Evolutionary conservation across 2,113 vertebrate genomes (phyloP).

Genomic region (Brachionichthys hirsutus): DNA sequence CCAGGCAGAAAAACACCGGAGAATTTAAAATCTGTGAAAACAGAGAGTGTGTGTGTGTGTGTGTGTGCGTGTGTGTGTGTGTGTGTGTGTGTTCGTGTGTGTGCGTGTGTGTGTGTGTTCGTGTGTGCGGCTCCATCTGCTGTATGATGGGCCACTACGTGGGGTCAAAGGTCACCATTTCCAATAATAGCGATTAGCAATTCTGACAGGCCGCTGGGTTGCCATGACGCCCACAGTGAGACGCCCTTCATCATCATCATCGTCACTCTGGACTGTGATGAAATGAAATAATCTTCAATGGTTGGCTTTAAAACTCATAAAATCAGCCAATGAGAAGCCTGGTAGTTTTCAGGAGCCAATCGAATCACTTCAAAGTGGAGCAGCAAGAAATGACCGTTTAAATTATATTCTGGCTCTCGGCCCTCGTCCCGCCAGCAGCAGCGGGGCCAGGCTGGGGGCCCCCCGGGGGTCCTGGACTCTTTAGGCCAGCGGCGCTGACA

Average conservation of each 20-base stretch:
- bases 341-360: not conserved
- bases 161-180: constrained; percentile 26
- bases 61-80: not conserved
- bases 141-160: constrained; percentile 12
- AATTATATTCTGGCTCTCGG: not conserved
- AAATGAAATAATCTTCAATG: too few relatives aligned
- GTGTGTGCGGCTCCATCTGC: constrained; percentile 22
- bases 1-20: not conserved
- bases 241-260: not conserved
- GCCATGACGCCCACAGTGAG: not conserved
- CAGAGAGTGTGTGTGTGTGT: not conserved
- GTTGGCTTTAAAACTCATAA: too few relatives aligned
- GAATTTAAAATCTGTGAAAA: not conserved
- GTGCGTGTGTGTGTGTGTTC: constrained; percentile 7
- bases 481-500: constrained; percentile 24
- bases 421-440: not conserved
- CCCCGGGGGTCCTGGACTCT: constrained; percentile 6
- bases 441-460: constrained; percentile 3
- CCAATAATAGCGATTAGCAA: constrained; percentile 18
- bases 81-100: not conserved
- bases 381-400: too few relatives aligned
- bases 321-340: too few relatives aligned
- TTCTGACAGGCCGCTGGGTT: constrained; percentile 7
- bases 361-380: too few relatives aligned
- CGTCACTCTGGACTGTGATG: not conserved